Percentiles rank a stretch among this genome's conserved stretches.
Evolutionary conservation across 2,888 invertebrate genomes (phyloP).

Genomic region (Latrodectus hesperus): DNA sequence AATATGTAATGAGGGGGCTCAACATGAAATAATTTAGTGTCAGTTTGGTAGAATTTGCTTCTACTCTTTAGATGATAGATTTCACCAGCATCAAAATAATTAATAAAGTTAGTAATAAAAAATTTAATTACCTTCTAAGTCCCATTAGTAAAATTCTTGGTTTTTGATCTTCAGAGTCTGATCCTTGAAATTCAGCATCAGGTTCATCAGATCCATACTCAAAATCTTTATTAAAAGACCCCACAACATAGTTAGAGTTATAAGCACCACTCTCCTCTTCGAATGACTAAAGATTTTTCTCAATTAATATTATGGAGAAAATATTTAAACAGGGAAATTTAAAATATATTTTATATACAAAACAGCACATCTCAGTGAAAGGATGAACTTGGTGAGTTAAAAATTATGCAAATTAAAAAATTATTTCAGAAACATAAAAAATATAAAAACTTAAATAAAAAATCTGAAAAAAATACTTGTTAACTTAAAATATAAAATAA

Average conservation of each 20-base stretch:
- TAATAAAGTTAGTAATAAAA: not conserved
- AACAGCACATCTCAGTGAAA: too few species aligned
- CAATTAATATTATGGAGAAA: not conserved
- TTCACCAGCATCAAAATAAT: not conserved
- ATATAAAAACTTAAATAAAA: not conserved
- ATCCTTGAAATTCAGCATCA: slow-evolving; percentile 72
- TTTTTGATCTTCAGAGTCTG: slow-evolving; percentile 81
- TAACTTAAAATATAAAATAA: too few species aligned
- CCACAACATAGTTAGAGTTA: slow-evolving; percentile 77
- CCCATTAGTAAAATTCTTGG: slow-evolving; percentile 97
- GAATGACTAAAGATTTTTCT: slow-evolving; percentile 54
- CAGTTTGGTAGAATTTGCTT: too few species aligned
- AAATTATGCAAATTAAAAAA: not conserved
- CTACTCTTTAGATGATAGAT: not conserved
- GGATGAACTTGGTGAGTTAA: too few species aligned
- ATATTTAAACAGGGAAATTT: not conserved
- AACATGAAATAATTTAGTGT: too few species aligned
- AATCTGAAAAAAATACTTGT: not conserved
- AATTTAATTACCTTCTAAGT: slow-evolving; percentile 82
- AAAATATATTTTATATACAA: too few species aligned
- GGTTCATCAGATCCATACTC: slow-evolving; percentile 90
- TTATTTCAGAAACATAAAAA: not conserved
- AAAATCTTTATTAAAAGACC: slow-evolving; percentile 92
- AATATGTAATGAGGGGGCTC: too few species aligned
- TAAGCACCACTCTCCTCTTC: slow-evolving; percentile 70